Conservation (phyloP, 2,113 vertebrate species). For the Melanerpes aurifrons region DNA sequence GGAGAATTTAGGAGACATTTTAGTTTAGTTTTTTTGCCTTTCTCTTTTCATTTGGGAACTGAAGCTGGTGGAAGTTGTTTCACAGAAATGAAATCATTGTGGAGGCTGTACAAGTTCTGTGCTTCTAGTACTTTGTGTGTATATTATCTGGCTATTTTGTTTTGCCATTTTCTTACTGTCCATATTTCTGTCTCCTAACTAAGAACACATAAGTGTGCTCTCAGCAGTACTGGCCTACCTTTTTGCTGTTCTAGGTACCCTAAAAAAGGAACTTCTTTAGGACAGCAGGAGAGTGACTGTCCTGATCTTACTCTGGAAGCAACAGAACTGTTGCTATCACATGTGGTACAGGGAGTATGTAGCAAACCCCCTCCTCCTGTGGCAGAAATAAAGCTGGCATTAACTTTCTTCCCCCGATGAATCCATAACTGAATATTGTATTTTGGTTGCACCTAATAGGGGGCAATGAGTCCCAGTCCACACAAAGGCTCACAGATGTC, state of each 20-base stretch:
- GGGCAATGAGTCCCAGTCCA: neutral
- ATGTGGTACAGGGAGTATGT: accelerated
- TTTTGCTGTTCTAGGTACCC: neutral
- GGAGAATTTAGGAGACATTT: neutral
- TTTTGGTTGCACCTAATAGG: neutral
- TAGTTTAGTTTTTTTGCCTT: neutral
- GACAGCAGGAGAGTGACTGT: neutral
- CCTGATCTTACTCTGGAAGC: accelerated
- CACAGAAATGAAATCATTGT: neutral
- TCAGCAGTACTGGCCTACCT: neutral
- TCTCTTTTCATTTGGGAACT: neutral
- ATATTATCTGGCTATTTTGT: neutral
- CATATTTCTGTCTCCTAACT: neutral
- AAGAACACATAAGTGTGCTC: neutral
- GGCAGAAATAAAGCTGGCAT: neutral
- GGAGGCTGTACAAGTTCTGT: neutral
- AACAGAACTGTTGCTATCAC: neutral
- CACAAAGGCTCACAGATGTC: neutral
- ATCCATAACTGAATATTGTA: neutral
- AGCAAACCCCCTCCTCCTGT: neutral
- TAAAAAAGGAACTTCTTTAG: neutral
- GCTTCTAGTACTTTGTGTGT: neutral
- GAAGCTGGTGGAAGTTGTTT: neutral
- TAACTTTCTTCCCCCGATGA: neutral
- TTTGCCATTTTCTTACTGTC: neutral